Conservation (phyloP, 2,113 vertebrate species). For the Rhynchomys soricoides region DNA sequence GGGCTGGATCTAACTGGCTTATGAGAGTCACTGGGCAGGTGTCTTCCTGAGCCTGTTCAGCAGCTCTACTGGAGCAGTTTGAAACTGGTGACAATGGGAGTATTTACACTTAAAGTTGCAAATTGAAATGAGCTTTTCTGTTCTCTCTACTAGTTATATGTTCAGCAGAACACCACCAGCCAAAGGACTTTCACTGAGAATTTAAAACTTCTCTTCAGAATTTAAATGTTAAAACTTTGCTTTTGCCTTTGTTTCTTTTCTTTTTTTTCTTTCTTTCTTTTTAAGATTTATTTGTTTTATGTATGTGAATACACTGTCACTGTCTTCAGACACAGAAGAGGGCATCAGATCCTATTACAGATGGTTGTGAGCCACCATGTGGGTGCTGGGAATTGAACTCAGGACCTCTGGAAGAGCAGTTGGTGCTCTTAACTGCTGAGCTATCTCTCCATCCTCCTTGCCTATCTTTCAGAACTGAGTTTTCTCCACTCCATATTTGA, state of each 20-base stretch:
- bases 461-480: not conserved
- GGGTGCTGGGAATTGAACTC: too few species aligned
- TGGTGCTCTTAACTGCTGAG: too few species aligned
- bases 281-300: too few species aligned
- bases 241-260: too few species aligned
- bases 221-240: not conserved
- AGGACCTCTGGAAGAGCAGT: too few species aligned
- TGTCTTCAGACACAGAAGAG: too few species aligned
- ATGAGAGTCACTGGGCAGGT: not conserved
- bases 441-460: too few species aligned
- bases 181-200: not conserved
- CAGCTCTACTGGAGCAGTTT: not conserved
- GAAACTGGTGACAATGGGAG: not conserved
- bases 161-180: not conserved
- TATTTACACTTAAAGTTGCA: not conserved
- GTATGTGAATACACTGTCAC: too few species aligned
- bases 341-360: too few species aligned
- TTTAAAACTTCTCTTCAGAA: not conserved
- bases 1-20: not conserved
- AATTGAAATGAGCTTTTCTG: not conserved
- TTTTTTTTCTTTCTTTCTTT: too few species aligned
- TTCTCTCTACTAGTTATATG: not conserved
- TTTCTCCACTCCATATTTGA: slow-evolving; percentile 25
- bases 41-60: not conserved
- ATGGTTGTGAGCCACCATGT: too few species aligned